Evolutionary conservation across 2,797 vertebrate species (phyloP), one percentile per base, ranked within the genome.

Genomic region (Falco biarmicus): DNA sequence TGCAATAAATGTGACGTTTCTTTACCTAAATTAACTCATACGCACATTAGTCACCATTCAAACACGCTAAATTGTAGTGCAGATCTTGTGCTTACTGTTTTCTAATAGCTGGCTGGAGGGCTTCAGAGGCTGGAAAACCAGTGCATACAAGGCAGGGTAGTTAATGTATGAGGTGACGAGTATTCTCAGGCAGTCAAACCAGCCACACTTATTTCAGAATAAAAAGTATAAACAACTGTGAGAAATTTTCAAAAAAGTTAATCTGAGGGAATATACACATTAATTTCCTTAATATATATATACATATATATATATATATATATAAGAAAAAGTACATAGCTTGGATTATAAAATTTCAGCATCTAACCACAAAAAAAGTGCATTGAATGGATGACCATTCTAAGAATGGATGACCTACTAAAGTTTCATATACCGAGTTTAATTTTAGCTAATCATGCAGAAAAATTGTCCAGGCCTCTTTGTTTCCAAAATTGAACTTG

Each of bases 401-500:
- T 61, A 77, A 87, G 53, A 83, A 89, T 53, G 71, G n/a, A 71
- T 68, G 76, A 91, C 43, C 73, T 86, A 84, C 54, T 90, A 81
- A 95, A 83, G n/a, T 82, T 90, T 75, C 3, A 0, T 53, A 26
- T 48, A 45, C 13, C 5, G 39, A 84, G 19, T 65, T 88, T 90
- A 89, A 87, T 86, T 93, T 95, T 86, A 95, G 32, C 28, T 88
- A 88, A 88, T 91, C 31, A 41, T 51, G 59, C 41, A 92, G 29
- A 71, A 95, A 82, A 94, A 65, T 34, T 89, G 50, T 83, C 76
- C 75, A 68, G 66, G 57, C 5, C 29, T 54, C 34, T 93, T 73
- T 90, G 34, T 39, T 95, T 91, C 87, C 79, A 77, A 78, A 87
- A 89, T 6, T 91, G 87, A 96, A 87, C 82, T 61, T 80, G 45